Evolutionary conservation across 2,888 invertebrate genomes (phyloP), one percentile per base, ranked within the genome.

Genomic region (Pinctada fucata): DNA sequence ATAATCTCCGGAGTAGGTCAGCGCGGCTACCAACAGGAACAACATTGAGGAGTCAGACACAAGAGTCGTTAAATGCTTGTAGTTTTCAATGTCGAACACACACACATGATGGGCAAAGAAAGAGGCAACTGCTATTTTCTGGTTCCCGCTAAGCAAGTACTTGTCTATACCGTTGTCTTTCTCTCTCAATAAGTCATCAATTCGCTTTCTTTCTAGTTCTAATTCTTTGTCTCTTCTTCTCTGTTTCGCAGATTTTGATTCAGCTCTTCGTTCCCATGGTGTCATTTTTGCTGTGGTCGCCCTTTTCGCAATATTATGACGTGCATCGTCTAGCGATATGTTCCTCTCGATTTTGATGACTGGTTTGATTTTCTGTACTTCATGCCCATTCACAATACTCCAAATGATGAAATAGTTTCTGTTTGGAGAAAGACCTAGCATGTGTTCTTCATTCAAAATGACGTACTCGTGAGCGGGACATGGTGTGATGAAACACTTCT

Each of bases 41-140:
- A 92, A 68, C 90, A 92, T 90, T 2, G 91, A 90, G 79, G 85
- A 85, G 13, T 87, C 84, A 75, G 88, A 90, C 78, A 91, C 90
- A 6, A 92, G 83, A 2, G 91, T 91, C 63, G 87, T 85, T 2
- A 86, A 81, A 76, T 91, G 92, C 10, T 80, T 79, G 75, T 87
- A 86, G 2, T 81, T 80, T n/a, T 76, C 81, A 16, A 92, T 84
- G 76, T 91, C 91, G 76, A 91, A 91, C 13, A 92, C 91, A 75
- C 90, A 91, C 76, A 92, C 72, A 80, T 91, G 91, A 80, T 92
- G 92, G 3, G 91, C 91, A 80, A 90, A 91, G 83, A 88, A 91
- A 0, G 92, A 90, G 2, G 91, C 91, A 5, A 92, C 90, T 47
- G 91, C 85, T 3, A 87, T 87, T 48, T 86, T 87, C 66, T 86